phyloP scores from a whole-genome alignment of 1,140 invertebrate species.

The Pogonognathellus flavescens region DNA sequence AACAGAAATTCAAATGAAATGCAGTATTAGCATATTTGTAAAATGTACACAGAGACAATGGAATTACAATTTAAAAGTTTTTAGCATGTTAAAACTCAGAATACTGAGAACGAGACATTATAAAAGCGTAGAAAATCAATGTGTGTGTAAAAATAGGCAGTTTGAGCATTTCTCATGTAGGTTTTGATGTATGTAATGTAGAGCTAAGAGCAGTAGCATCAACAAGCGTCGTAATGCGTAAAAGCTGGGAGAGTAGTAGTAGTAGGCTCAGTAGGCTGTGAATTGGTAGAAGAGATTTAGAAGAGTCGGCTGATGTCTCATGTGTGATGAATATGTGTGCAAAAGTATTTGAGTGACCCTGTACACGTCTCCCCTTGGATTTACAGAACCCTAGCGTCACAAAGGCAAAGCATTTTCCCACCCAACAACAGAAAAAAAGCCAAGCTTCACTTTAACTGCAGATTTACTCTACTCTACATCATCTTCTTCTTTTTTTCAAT shows the following conservation, averaged over 20 bases:
- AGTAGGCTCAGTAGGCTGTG: background rate
- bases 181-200: too few relatives aligned
- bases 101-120: too few relatives aligned
- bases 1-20: too few relatives aligned
- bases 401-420: conserved; percentile 39
- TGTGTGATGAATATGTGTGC: conserved; percentile 10
- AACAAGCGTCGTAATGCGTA: too few relatives aligned
- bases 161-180: too few relatives aligned
- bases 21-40: too few relatives aligned
- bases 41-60: too few relatives aligned
- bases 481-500: conserved; percentile 50
- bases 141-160: too few relatives aligned
- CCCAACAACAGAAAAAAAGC: conserved; percentile 38
- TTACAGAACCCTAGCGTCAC: conserved; percentile 41
- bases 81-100: too few relatives aligned
- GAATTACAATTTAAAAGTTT: too few relatives aligned
- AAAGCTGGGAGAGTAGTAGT: background rate
- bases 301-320: background rate
- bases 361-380: conserved; percentile 16
- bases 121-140: too few relatives aligned
- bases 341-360: conserved; percentile 16
- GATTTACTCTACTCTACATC: conserved; percentile 48
- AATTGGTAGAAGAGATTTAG: background rate
- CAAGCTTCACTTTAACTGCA: conserved; percentile 44
- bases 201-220: too few relatives aligned